A percentile compares a stretch with the other conserved stretches of the same genome.
Evolutionary conservation across 2,888 invertebrate genomes (phyloP).

Genomic region (Hirtodrosophila cameraria): DNA sequence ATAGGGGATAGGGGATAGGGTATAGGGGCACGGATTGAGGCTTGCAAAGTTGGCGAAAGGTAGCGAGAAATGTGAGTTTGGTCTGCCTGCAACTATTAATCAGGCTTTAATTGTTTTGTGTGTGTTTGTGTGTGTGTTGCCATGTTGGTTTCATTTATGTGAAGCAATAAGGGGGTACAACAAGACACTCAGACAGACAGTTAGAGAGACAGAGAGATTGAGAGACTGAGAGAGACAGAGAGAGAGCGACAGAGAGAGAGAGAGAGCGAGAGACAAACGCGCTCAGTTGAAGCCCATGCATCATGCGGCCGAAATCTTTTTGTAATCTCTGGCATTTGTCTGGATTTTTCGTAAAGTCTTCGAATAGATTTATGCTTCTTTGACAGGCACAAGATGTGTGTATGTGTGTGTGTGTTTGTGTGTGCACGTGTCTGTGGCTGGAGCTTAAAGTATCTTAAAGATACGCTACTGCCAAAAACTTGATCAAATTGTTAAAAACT

Average conservation of each 20-base stretch:
- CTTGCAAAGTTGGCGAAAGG: slow-evolving; percentile 68
- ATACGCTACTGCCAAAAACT: slow-evolving; percentile 42
- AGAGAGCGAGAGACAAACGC: slow-evolving; percentile 32
- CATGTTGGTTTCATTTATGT: slow-evolving; percentile 53
- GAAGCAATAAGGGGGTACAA: background rate
- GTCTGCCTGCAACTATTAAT: slow-evolving; percentile 77
- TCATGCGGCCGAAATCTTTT: slow-evolving; percentile 80
- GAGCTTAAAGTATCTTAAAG: slow-evolving; percentile 73
- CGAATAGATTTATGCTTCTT: slow-evolving; percentile 79
- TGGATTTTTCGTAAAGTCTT: slow-evolving; percentile 80
- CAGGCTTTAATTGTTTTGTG: slow-evolving; percentile 77
- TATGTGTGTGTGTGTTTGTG: slow-evolving; percentile 48
- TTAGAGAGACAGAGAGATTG: slow-evolving; percentile 22
- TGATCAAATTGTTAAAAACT: slow-evolving; percentile 8
- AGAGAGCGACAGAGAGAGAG: too few species aligned
- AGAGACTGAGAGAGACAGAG: slow-evolving; percentile 6
- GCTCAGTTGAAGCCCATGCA: slow-evolving; percentile 64
- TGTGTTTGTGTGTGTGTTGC: slow-evolving; percentile 29
- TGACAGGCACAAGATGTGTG: slow-evolving; percentile 79
- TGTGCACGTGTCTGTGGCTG: slow-evolving; percentile 55
- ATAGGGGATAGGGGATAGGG: background rate
- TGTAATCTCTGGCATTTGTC: slow-evolving; percentile 81
- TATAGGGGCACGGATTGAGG: background rate
- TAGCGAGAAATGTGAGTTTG: slow-evolving; percentile 60
- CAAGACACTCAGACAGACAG: slow-evolving; percentile 14